Conservation (phyloP, 2,888 invertebrate genomes). For the Pristionchus mayeri region DNA sequence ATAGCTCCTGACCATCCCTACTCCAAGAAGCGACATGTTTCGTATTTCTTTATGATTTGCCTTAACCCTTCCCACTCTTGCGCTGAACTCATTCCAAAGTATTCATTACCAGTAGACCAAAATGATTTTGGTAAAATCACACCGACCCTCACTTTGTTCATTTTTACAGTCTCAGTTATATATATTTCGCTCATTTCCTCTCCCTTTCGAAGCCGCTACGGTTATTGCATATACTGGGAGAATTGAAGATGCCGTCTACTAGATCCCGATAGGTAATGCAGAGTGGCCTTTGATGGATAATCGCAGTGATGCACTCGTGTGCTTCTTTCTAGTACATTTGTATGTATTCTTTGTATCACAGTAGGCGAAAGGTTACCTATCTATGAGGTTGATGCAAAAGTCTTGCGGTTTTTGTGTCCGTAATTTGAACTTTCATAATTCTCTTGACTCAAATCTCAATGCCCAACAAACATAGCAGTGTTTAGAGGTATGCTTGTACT, state of each 20-base stretch:
- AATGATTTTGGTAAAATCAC: too few relatives aligned
- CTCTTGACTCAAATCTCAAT: too few relatives aligned
- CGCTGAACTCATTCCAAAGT: slow-evolving; percentile 31
- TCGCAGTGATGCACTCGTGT: not conserved
- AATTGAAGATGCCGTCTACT: not conserved
- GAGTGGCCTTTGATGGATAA: not conserved
- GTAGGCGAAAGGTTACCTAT: slow-evolving; percentile 2
- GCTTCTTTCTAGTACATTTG: slow-evolving; percentile 12
- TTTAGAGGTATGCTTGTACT: too few relatives aligned
- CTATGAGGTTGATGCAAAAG: too few relatives aligned
- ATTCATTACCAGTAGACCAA: slow-evolving; percentile 21
- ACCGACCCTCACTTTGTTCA: slow-evolving; percentile 37
- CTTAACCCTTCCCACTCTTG: not conserved
- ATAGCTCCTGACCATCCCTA: not conserved
- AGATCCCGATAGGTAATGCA: not conserved
- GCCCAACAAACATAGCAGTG: too few relatives aligned
- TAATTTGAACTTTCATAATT: too few relatives aligned
- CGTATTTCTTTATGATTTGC: too few relatives aligned
- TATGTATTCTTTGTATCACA: not conserved
- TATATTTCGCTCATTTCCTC: slow-evolving; percentile 2
- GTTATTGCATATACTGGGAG: not conserved
- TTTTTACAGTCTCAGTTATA: slow-evolving; percentile 33
- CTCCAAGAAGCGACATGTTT: too few relatives aligned
- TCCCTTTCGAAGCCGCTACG: slow-evolving; percentile 10
- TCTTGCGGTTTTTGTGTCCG: too few relatives aligned